phyloP scores from a whole-genome alignment of 2,888 invertebrate genomes.

The Cataglyphis cursor region DNA sequence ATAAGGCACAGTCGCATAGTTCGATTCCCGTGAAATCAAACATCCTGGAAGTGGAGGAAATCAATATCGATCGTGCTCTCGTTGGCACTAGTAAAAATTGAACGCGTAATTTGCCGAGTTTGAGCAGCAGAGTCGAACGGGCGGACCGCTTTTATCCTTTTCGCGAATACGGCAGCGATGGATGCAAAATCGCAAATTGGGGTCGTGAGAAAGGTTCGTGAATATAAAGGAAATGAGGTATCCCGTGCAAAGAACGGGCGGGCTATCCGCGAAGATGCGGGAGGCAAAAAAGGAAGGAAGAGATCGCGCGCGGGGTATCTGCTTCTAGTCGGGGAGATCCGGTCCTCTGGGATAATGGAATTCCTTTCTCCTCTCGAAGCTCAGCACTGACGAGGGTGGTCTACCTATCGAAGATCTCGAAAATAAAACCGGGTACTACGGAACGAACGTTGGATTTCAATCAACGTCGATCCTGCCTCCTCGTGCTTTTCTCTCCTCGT shows the following conservation, averaged over 20 bases:
- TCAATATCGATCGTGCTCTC: constrained; percentile 39
- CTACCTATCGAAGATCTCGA: constrained; percentile 54
- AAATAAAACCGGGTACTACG: constrained; percentile 68
- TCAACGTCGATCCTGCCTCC: constrained; percentile 65
- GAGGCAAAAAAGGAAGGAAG: constrained; percentile 37
- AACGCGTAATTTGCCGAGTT: constrained; percentile 48
- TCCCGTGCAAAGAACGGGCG: constrained; percentile 66
- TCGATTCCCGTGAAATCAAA: constrained; percentile 29
- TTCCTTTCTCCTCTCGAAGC: constrained; percentile 70
- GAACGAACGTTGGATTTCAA: constrained; percentile 59
- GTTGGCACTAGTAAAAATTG: constrained; percentile 15
- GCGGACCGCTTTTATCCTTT: constrained; percentile 29
- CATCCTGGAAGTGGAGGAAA: constrained; percentile 43
- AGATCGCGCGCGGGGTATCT: constrained; percentile 42
- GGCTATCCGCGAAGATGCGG: constrained; percentile 56
- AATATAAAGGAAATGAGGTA: constrained; percentile 78
- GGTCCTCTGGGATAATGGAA: constrained; percentile 77
- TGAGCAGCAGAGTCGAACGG: constrained; percentile 13
- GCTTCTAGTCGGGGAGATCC: constrained; percentile 54
- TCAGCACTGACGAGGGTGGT: constrained; percentile 40
- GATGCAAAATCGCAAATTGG: constrained; percentile 60
- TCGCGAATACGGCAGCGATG: constrained; percentile 17
- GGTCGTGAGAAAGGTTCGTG: constrained; percentile 72
- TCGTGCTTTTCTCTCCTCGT: constrained; percentile 58
- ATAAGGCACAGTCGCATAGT: constrained; percentile 13